Evolutionary conservation across 2,888 invertebrate species (phyloP), one percentile per base, ranked within the genome.

Genomic region (Cremastinae sp.): DNA sequence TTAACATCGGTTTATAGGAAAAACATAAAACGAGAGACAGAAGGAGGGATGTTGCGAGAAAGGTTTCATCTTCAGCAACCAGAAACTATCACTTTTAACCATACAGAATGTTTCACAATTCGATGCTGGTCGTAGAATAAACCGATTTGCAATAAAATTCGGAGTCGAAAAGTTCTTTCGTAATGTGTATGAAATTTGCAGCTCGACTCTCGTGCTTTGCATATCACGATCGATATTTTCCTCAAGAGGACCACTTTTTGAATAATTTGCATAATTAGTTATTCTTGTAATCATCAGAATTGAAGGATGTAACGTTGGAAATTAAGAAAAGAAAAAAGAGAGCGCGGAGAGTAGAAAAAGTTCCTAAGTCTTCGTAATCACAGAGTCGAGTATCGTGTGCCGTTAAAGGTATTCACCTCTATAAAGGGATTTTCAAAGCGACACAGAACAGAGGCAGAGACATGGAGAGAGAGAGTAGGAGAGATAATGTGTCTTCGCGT

Each of bases 311-410:
- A 28, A 28, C 5, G 28, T 28, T 28, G 41, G 18, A 28, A 56
- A 28, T 49, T 58, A 28, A 28, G 14, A 43, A 14, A 28, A 56
- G 20, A 20, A 35, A n/a, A 41, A 10, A 4, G 35, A 12, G 41
- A 8, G 35, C 12, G 14, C 10, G 7, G 16, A 16, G 12, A 16
- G 61, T 61, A 65, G 55, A 64, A 51, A 74, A 59, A 66, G 49
- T 72, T 68, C 37, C 62, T 68, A 75, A 75, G 75, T 75, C 72
- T 75, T 75, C 75, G 66, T 75, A 75, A 75, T 75, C 72, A 59
- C 49, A 35, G 37, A 66, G 59, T 71, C 61, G 59, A 28, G 28
- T 62, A 55, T 49, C 55, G 65, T 62, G 20, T 41, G 71, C 62
- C 47, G 45, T 72, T 75, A 56, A 68, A 72, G 75, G 75, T 75